phyloP scores from a whole-genome alignment of 2,888 invertebrate species.

The Amaurobius ferox region DNA sequence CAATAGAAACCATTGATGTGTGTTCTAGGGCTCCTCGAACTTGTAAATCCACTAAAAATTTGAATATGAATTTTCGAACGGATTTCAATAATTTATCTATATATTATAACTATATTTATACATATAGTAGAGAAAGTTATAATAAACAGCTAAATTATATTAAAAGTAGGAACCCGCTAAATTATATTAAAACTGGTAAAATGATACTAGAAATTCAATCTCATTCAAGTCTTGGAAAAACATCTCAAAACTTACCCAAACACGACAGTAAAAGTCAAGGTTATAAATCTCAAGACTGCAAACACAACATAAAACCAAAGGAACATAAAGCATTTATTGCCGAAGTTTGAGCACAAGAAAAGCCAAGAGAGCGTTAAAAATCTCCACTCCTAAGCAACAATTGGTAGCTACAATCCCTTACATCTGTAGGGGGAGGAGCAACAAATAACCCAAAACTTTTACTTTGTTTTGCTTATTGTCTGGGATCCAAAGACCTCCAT shows the following conservation, averaged over 20 bases:
- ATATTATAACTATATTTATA: too few species aligned
- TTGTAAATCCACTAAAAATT: too few species aligned
- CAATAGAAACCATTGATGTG: too few species aligned
- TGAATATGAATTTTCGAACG: too few species aligned
- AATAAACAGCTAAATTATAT: too few species aligned
- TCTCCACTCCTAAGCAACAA: conserved; percentile 46
- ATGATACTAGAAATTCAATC: conserved; percentile 59
- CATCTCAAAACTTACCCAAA: conserved; percentile 56
- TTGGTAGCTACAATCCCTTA: conserved; percentile 52
- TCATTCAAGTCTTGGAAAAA: conserved; percentile 53
- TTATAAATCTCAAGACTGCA: conserved; percentile 63
- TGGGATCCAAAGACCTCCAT: conserved; percentile 55
- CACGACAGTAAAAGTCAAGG: conserved; percentile 26
- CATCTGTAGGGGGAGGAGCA: conserved; percentile 61
- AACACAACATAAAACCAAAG: conserved; percentile 53
- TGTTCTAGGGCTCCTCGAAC: too few species aligned
- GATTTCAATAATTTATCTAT: too few species aligned
- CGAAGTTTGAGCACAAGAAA: conserved; percentile 57
- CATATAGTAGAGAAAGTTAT: too few species aligned
- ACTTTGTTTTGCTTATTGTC: conserved; percentile 51
- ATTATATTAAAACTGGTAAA: too few species aligned
- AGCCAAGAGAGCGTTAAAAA: conserved; percentile 32
- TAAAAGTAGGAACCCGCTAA: too few species aligned
- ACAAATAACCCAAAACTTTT: conserved; percentile 49
- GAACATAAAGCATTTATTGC: conserved; percentile 63